Evolutionary conservation across 2,113 vertebrate species (phyloP).

Genomic region (Dipodomys stephensi): DNA sequence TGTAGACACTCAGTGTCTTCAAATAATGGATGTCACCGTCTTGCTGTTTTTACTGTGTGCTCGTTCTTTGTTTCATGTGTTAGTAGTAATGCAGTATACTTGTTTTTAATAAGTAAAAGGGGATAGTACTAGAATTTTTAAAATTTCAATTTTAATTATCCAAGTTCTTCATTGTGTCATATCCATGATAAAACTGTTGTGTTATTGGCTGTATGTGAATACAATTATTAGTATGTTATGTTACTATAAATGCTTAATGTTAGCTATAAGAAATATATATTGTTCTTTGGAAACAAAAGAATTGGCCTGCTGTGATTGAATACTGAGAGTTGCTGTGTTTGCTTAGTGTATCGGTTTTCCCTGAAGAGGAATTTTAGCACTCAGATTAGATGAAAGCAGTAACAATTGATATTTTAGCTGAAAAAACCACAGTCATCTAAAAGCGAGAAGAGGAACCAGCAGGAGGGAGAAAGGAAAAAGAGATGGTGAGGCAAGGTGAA

Average conservation of each 20-base stretch:
- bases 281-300: neutral
- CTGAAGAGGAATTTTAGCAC: neutral
- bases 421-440: neutral
- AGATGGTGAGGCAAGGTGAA: too few relatives aligned
- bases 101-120: constrained; percentile 7
- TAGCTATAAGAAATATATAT: neutral
- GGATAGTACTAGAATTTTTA: constrained; percentile 15
- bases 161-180: neutral
- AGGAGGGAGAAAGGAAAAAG: too few relatives aligned
- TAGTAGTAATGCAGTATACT: neutral
- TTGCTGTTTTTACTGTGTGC: neutral
- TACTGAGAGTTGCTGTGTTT: neutral
- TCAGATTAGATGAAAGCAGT: neutral
- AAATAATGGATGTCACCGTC: neutral
- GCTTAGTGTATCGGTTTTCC: too few relatives aligned
- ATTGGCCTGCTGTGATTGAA: neutral
- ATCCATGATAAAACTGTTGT: neutral
- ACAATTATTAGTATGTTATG: neutral
- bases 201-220: neutral
- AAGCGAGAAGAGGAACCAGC: too few relatives aligned
- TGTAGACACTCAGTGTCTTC: neutral
- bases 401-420: neutral
- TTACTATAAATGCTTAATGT: constrained; percentile 20
- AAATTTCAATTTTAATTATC: constrained; percentile 40
- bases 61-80: neutral